Evolutionary conservation across 2,888 invertebrate species (phyloP).

Genomic region (Cryptocephalus moraei): DNA sequence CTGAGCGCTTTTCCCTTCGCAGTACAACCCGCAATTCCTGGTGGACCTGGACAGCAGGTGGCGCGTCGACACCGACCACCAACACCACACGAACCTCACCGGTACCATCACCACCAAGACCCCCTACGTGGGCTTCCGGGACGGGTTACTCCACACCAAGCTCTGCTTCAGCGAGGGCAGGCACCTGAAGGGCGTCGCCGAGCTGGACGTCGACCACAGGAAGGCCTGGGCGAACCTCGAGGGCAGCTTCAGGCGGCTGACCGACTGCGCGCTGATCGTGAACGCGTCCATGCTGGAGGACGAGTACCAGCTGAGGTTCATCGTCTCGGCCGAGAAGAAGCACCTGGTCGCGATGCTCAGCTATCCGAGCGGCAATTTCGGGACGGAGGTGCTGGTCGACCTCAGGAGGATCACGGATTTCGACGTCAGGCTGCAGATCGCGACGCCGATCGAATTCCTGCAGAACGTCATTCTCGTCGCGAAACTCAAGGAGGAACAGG

Average conservation of each 20-base stretch:
- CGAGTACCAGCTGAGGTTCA: conserved; percentile 58
- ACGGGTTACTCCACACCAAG: conserved; percentile 57
- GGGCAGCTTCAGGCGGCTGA: conserved; percentile 50
- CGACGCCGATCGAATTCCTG: conserved; percentile 62
- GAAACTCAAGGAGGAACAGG: conserved; percentile 56
- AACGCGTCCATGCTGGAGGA: conserved; percentile 67
- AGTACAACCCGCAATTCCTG: conserved; percentile 57
- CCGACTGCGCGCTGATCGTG: conserved; percentile 63
- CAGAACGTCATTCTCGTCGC: conserved; percentile 53
- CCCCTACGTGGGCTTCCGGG: conserved; percentile 60
- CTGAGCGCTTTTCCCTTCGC: conserved; percentile 6
- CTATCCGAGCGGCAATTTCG: conserved; percentile 58
- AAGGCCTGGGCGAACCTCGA: conserved; percentile 55
- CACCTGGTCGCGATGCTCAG: conserved; percentile 65
- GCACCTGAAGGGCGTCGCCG: conserved; percentile 57
- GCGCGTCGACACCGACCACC: conserved; percentile 46
- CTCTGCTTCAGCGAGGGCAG: conserved; percentile 53
- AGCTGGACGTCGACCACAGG: conserved; percentile 59
- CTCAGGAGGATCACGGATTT: conserved; percentile 56
- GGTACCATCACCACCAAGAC: conserved; percentile 55
- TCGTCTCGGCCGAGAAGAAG: conserved; percentile 57
- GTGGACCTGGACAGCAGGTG: conserved; percentile 63
- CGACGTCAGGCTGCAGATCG: conserved; percentile 61
- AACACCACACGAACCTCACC: conserved; percentile 50
- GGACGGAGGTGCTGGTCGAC: conserved; percentile 56